Conservation (phyloP, 1,140 invertebrate species). For the Megalopta genalis region DNA sequence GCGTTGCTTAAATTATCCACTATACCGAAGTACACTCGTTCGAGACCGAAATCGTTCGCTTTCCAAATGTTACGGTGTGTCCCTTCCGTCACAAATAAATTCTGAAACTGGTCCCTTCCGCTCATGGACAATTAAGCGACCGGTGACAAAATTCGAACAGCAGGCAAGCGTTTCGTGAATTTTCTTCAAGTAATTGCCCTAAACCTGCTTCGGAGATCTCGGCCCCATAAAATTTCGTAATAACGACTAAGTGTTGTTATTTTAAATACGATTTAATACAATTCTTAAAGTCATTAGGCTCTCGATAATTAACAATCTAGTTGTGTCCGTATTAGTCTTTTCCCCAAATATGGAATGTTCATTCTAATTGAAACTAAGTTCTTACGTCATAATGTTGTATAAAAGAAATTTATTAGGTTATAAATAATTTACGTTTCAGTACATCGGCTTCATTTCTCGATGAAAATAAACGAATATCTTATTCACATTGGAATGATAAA, state of each 20-base stretch:
- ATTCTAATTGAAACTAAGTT: no score
- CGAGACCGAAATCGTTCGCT: constrained; percentile 53
- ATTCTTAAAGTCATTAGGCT: no score
- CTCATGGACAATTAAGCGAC: constrained; percentile 54
- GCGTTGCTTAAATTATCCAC: constrained; percentile 24
- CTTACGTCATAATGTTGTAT: no score
- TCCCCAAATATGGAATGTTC: no score
- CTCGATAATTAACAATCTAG: no score
- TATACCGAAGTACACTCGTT: constrained; percentile 47
- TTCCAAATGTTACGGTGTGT: constrained; percentile 67
- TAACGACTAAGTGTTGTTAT: neutral
- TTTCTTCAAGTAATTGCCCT: constrained; percentile 43
- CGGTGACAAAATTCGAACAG: constrained; percentile 57
- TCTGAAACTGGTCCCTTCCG: constrained; percentile 50
- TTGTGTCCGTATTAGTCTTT: no score
- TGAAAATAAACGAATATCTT: no score
- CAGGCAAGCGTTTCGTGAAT: constrained; percentile 55
- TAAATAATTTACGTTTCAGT: no score
- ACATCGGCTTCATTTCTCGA: no score
- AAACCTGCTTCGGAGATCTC: neutral
- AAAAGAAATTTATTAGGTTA: no score
- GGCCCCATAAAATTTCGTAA: neutral
- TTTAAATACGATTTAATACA: no score
- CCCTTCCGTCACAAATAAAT: constrained; percentile 58
- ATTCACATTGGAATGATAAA: no score